These are phyloP conservation scores for Aporophyla nigra DNA, from an alignment of 2,888 invertebrate genomes.

Conservation along the genomic window DNA sequence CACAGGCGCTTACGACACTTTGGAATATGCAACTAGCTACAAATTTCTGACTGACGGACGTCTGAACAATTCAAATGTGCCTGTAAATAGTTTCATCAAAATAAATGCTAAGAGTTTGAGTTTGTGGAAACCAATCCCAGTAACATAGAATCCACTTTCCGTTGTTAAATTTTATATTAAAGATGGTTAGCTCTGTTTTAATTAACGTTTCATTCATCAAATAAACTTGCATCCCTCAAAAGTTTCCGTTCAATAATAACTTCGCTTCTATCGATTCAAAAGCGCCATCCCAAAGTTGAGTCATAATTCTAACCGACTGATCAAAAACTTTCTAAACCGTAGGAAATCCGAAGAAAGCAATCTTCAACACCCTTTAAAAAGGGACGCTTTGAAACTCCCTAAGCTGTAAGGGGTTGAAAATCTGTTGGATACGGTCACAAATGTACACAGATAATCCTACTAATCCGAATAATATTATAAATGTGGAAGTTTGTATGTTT, in stretches of 20 bases:
- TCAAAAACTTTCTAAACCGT: slow-evolving; percentile 40
- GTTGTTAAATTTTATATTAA: no score
- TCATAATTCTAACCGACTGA: slow-evolving; percentile 19
- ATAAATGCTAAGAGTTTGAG: no score
- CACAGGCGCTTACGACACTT: no score
- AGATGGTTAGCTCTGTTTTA: neutral
- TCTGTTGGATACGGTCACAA: slow-evolving; percentile 52
- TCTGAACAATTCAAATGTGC: no score
- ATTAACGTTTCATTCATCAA: neutral
- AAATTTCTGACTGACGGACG: no score
- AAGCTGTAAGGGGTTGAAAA: slow-evolving; percentile 52
- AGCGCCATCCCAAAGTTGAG: slow-evolving; percentile 9
- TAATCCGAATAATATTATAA: no score
- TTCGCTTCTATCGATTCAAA: slow-evolving; percentile 2
- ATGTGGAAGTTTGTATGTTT: no score
- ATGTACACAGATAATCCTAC: slow-evolving; percentile 55
- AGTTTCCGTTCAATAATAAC: slow-evolving; percentile 6
- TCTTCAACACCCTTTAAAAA: slow-evolving; percentile 41
- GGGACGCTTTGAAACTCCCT: slow-evolving; percentile 32
- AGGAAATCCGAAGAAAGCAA: slow-evolving; percentile 34
- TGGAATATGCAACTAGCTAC: no score
- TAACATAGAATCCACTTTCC: no score
- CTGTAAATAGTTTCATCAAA: no score
- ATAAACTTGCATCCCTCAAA: neutral
- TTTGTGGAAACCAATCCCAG: no score